These are phyloP conservation scores for Anticlea derivata DNA, from an alignment of 2,888 invertebrate genomes.

Conservation along the genomic window DNA sequence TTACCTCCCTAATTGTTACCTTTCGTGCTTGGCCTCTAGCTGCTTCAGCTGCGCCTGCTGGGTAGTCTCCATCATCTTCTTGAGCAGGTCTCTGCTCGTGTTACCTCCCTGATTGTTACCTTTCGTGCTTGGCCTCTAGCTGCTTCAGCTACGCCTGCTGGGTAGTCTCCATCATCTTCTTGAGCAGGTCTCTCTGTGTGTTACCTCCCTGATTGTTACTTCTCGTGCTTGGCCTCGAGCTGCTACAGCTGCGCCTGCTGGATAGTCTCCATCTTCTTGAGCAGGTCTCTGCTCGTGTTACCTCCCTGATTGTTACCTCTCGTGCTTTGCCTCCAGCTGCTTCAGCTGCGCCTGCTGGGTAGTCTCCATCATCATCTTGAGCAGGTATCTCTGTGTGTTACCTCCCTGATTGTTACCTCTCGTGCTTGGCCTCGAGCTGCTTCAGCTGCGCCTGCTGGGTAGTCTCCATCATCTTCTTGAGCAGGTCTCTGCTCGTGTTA, in stretches of 20 bases:
- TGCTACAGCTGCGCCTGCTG: too few species aligned
- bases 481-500: too few species aligned
- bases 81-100: too few species aligned
- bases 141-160: too few species aligned
- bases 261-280: too few species aligned
- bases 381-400: too few species aligned
- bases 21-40: not conserved
- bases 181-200: too few species aligned
- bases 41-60: not conserved
- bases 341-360: too few species aligned
- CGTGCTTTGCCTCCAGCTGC: not conserved
- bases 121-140: conserved; percentile 37
- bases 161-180: not conserved
- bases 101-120: not conserved
- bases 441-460: conserved; percentile 94
- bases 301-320: not conserved
- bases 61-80: not conserved
- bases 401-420: conserved; percentile 86
- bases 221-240: not conserved
- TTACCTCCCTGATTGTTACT: not conserved
- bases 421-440: conserved; percentile 94
- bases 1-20: too few species aligned
- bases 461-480: conserved; percentile 90
- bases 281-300: too few species aligned
- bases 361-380: too few species aligned